Percentiles rank a stretch among this genome's conserved stretches.
These are phyloP conservation scores for Pachliopta kotzebuea DNA, from an alignment of 2,888 invertebrate genomes.

Conservation along the genomic window DNA sequence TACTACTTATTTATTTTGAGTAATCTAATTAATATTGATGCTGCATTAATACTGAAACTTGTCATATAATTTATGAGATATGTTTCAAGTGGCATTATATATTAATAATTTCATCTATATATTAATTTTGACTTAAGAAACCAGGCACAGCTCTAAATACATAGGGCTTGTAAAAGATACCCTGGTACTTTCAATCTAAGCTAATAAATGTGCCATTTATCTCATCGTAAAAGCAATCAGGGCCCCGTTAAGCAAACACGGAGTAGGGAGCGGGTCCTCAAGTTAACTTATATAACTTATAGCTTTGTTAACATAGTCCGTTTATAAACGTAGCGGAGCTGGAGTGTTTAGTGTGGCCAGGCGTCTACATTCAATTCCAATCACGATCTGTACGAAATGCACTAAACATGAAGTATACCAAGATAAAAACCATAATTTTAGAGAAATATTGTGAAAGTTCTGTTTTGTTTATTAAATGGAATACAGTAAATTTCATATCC, in stretches of 20 bases:
- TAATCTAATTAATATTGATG: no score
- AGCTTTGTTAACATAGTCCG: constrained; percentile 29
- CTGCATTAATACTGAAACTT: no score
- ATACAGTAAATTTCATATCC: no score
- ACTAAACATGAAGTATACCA: not conserved
- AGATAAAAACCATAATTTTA: no score
- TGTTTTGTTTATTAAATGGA: no score
- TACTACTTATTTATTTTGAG: no score
- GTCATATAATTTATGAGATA: not conserved
- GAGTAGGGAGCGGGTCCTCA: constrained; percentile 27
- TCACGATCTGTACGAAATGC: not conserved
- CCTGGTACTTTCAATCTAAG: constrained; percentile 2
- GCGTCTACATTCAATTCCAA: not conserved
- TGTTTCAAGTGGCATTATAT: not conserved
- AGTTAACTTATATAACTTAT: constrained; percentile 27
- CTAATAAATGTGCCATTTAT: constrained; percentile 23
- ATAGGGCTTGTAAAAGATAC: constrained; percentile 3
- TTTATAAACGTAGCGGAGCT: constrained; percentile 20
- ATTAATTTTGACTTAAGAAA: not conserved
- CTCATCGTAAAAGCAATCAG: constrained; percentile 29
- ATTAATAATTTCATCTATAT: not conserved
- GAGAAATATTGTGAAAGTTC: no score
- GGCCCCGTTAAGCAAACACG: constrained; percentile 55
- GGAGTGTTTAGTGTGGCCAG: constrained; percentile 22
- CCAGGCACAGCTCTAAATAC: not conserved